Conservation (phyloP, 2,113 vertebrate species). For the Onychorhynchus coronatus region DNA sequence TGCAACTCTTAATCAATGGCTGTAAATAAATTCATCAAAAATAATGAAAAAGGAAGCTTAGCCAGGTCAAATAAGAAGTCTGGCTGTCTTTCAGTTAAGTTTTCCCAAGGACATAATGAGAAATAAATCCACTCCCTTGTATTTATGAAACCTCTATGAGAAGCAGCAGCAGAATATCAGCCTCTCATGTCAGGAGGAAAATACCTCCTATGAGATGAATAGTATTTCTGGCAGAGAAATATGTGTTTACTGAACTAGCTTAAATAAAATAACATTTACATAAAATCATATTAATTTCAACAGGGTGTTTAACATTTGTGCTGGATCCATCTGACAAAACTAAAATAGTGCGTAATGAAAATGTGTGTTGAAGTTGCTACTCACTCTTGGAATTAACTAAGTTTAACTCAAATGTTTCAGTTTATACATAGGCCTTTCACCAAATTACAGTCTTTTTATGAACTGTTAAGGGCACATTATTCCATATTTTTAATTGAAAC, state of each 20-base stretch:
- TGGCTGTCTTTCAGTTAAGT: not conserved
- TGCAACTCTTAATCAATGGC: not conserved
- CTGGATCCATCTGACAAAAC: not conserved
- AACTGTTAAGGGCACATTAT: not conserved
- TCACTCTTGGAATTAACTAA: not conserved
- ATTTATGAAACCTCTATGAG: not conserved
- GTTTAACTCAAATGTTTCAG: not conserved
- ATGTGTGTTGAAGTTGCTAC: not conserved
- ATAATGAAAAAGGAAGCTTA: not conserved
- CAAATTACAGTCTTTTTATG: not conserved
- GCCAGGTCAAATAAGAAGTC: not conserved
- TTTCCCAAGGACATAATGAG: not conserved
- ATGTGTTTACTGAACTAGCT: not conserved
- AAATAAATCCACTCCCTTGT: not conserved
- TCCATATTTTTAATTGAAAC: slow-evolving; percentile 19
- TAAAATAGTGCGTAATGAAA: not conserved
- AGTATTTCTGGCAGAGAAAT: not conserved
- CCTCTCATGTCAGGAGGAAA: not conserved
- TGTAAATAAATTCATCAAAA: not conserved
- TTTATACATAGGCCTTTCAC: not conserved
- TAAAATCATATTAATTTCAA: not conserved
- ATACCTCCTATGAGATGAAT: not conserved
- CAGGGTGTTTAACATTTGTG: not conserved
- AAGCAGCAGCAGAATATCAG: not conserved
- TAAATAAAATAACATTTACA: not conserved